Conservation (phyloP, 2,113 vertebrate genomes). For the Plecturocebus donacophilus region DNA sequence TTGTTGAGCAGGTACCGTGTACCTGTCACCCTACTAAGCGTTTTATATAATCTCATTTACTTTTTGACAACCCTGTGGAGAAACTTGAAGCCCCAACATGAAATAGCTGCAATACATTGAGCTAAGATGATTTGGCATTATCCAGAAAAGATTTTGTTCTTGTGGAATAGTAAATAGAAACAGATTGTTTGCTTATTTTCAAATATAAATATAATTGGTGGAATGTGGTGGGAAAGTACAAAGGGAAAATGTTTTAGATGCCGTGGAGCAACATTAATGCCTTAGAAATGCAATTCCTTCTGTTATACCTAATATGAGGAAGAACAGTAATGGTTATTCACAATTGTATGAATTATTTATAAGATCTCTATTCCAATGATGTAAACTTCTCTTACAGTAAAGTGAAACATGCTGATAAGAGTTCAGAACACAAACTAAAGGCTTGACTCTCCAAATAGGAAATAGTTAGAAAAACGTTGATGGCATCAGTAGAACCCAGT, state of each 20-base stretch:
- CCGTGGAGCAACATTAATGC: not conserved
- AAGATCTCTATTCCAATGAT: not conserved
- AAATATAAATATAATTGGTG: not conserved
- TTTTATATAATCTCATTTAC: not conserved
- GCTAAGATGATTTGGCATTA: slow-evolving; percentile 26
- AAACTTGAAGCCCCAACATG: not conserved
- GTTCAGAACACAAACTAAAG: not conserved
- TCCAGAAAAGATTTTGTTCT: slow-evolving; percentile 50
- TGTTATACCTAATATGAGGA: not conserved
- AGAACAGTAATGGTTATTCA: not conserved
- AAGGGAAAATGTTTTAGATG: slow-evolving; percentile 36
- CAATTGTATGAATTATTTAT: not conserved
- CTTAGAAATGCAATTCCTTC: slow-evolving; percentile 30
- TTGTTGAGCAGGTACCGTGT: not conserved
- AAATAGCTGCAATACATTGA: not conserved
- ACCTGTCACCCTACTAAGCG: not conserved
- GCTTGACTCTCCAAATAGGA: not conserved
- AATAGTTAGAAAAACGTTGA: not conserved
- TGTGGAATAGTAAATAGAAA: not conserved
- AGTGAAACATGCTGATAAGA: not conserved
- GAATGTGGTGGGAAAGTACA: not conserved
- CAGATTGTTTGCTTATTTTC: not conserved
- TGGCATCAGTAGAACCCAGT: not conserved
- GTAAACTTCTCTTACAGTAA: slow-evolving; percentile 3
- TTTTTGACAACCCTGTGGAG: not conserved